Evolutionary conservation across 2,113 vertebrate species (phyloP).

Genomic region (Lonchura striata): DNA sequence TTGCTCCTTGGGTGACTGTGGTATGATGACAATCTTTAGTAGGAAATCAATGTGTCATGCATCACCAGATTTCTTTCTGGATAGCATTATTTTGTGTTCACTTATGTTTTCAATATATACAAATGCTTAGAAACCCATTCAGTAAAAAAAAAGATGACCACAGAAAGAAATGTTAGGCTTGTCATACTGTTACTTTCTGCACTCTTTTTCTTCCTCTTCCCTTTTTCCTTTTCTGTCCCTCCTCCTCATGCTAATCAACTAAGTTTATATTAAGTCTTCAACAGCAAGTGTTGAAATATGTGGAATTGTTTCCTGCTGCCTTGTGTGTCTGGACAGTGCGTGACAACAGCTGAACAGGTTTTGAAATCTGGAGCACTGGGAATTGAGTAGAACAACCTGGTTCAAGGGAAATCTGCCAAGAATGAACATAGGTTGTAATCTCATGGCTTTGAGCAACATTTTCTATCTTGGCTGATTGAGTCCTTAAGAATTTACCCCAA

Average conservation of each 20-base stretch:
- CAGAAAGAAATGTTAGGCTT: background rate
- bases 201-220: background rate
- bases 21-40: background rate
- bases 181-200: background rate
- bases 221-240: background rate
- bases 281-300: accelerated
- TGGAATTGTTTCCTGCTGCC: background rate
- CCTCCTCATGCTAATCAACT: background rate
- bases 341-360: background rate
- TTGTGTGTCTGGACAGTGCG: background rate
- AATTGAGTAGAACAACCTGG: background rate
- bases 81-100: background rate
- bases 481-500: background rate
- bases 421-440: background rate
- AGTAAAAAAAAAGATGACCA: background rate
- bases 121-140: background rate
- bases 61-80: background rate
- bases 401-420: background rate
- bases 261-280: background rate
- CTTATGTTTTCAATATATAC: background rate
- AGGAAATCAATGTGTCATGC: background rate
- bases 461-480: background rate
- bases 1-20: background rate
- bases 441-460: background rate
- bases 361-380: background rate